Conservation (phyloP, 2,888 invertebrate species). For the Campoplex nolae region DNA sequence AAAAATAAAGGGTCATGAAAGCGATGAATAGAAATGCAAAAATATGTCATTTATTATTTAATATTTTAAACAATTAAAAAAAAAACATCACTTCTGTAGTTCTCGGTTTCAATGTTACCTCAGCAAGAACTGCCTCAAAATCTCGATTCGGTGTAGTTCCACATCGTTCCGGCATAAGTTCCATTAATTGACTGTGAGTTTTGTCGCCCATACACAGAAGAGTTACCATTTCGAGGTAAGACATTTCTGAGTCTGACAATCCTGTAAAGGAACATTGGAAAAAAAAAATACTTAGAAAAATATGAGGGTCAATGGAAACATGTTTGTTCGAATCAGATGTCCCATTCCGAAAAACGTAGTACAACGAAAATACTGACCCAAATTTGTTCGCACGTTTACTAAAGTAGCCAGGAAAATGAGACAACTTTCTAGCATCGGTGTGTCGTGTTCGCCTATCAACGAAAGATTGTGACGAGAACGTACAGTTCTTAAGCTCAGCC, state of each 20-base stretch:
- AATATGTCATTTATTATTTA: neutral
- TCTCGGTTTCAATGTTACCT: slow-evolving; percentile 84
- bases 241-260: slow-evolving; percentile 88
- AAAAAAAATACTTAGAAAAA: neutral
- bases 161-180: slow-evolving; percentile 97
- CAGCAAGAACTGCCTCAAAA: slow-evolving; percentile 93
- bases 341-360: neutral
- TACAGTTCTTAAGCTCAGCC: slow-evolving; percentile 92
- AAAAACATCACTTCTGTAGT: neutral
- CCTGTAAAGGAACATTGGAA: slow-evolving; percentile 82
- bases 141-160: slow-evolving; percentile 96
- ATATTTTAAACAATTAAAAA: neutral
- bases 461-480: slow-evolving; percentile 87
- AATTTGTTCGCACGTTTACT: slow-evolving; percentile 94
- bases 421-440: slow-evolving; percentile 96
- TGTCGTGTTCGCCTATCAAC: slow-evolving; percentile 92
- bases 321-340: neutral
- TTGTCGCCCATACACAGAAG: slow-evolving; percentile 97
- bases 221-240: slow-evolving; percentile 96
- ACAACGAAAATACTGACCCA: slow-evolving; percentile 86
- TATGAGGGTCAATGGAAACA: neutral
- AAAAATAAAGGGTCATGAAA: neutral
- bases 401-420: slow-evolving; percentile 96
- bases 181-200: slow-evolving; percentile 97
- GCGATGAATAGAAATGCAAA: neutral